A percentile compares a stretch with the other conserved stretches of the same genome.
Evolutionary conservation across 2,888 invertebrate species (phyloP).

Genomic region (Trimorus sp.): DNA sequence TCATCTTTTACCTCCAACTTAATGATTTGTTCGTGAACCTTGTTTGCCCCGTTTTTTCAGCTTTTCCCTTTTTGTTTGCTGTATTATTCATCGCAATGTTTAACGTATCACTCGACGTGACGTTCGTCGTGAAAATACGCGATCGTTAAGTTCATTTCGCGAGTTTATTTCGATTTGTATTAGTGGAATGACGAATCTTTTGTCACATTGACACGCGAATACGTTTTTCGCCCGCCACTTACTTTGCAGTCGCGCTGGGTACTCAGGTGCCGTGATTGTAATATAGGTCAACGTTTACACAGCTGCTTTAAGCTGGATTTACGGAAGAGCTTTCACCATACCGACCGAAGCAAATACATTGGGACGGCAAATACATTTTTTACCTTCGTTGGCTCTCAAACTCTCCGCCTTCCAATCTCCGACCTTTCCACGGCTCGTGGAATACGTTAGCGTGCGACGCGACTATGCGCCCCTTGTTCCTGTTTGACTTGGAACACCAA

Average conservation of each 20-base stretch:
- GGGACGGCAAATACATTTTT: slow-evolving; percentile 79
- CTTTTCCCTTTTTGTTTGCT: no score
- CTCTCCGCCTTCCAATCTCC: slow-evolving; percentile 58
- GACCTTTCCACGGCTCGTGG: slow-evolving; percentile 56
- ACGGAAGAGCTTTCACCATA: slow-evolving; percentile 78
- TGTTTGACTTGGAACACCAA: slow-evolving; percentile 66
- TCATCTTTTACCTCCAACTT: no score
- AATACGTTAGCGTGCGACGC: slow-evolving; percentile 59
- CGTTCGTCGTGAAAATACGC: no score
- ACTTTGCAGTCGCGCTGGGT: slow-evolving; percentile 64
- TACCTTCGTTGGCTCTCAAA: slow-evolving; percentile 65
- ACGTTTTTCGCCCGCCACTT: slow-evolving; percentile 51
- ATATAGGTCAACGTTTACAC: slow-evolving; percentile 81
- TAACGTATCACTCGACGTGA: slow-evolving; percentile 8
- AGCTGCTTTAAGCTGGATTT: slow-evolving; percentile 80
- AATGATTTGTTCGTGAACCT: no score
- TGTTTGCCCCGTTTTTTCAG: no score
- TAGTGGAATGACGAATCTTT: slow-evolving; percentile 33
- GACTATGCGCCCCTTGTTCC: slow-evolving; percentile 58
- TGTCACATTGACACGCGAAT: slow-evolving; percentile 45
- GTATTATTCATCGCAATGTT: slow-evolving; percentile 9
- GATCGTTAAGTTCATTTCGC: slow-evolving; percentile 16
- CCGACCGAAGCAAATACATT: slow-evolving; percentile 78
- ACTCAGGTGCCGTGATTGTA: slow-evolving; percentile 75
- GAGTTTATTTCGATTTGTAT: slow-evolving; percentile 36